phyloP scores from a whole-genome alignment of 2,113 vertebrate species.

The Candoia aspera region DNA sequence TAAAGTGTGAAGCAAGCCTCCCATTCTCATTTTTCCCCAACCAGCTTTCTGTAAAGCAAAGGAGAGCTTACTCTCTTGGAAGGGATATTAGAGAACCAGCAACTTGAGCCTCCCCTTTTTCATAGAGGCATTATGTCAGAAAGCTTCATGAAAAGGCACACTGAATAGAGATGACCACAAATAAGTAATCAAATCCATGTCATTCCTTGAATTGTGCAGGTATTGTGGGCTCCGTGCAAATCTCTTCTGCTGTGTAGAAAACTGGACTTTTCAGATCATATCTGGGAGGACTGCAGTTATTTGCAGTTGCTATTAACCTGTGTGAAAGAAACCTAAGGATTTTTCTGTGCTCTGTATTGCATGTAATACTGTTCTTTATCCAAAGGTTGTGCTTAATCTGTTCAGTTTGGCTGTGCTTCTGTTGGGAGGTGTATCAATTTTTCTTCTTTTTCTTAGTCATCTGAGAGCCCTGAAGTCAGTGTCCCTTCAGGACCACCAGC shows the following conservation, averaged over 20 bases:
- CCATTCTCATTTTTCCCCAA: neutral
- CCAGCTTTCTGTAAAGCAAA: neutral
- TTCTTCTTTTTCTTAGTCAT: slow-evolving; percentile 69
- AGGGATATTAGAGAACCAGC: neutral
- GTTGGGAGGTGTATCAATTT: neutral
- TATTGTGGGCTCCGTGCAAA: too few species aligned
- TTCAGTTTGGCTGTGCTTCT: neutral
- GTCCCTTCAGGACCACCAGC: slow-evolving; percentile 35
- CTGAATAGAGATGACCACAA: neutral
- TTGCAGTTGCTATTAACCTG: neutral
- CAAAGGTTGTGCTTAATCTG: neutral
- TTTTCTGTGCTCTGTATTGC: neutral
- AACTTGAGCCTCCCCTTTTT: neutral
- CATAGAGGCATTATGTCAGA: neutral
- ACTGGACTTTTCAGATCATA: neutral
- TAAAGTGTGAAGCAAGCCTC: neutral
- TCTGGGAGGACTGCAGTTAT: neutral
- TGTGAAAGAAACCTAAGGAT: neutral
- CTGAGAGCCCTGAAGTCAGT: slow-evolving; percentile 73
- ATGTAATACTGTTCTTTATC: neutral
- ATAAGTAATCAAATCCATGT: neutral
- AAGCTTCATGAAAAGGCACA: neutral
- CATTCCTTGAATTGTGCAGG: neutral
- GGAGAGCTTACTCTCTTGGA: neutral
- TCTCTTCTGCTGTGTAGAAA: neutral